Evolutionary conservation across 2,113 vertebrate genomes (phyloP).

Genomic region (Phocoena phocoena): DNA sequence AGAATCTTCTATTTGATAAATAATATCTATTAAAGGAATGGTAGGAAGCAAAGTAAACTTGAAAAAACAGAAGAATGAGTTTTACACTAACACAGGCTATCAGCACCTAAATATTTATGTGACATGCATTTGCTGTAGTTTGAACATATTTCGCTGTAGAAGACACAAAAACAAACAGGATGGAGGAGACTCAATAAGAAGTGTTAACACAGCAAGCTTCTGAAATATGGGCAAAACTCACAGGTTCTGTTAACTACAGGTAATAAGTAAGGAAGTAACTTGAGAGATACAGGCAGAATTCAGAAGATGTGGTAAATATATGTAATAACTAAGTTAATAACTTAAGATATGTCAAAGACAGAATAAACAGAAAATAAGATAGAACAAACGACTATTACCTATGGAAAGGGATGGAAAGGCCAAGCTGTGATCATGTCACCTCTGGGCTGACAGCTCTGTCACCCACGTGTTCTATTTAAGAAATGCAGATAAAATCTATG

Average conservation of each 20-base stretch:
- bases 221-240: not conserved
- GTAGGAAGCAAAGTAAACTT: conserved; percentile 8
- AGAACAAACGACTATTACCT: not conserved
- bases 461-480: not conserved
- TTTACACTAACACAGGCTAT: not conserved
- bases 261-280: not conserved
- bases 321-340: not conserved
- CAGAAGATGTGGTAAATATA: not conserved
- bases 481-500: not conserved
- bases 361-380: not conserved
- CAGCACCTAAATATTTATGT: not conserved
- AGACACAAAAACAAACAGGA: not conserved
- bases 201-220: not conserved
- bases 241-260: not conserved
- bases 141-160: not conserved
- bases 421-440: not conserved
- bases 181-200: not conserved
- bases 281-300: not conserved
- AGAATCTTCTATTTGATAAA: not conserved
- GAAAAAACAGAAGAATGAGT: not conserved
- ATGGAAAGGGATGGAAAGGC: not conserved
- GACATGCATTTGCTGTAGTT: not conserved
- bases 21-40: not conserved
- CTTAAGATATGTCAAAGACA: not conserved
- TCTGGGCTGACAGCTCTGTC: not conserved